Base-by-base conservation (phyloP, 2,113 vertebrate species). In the Trichomycterus rosablanca region DNA sequence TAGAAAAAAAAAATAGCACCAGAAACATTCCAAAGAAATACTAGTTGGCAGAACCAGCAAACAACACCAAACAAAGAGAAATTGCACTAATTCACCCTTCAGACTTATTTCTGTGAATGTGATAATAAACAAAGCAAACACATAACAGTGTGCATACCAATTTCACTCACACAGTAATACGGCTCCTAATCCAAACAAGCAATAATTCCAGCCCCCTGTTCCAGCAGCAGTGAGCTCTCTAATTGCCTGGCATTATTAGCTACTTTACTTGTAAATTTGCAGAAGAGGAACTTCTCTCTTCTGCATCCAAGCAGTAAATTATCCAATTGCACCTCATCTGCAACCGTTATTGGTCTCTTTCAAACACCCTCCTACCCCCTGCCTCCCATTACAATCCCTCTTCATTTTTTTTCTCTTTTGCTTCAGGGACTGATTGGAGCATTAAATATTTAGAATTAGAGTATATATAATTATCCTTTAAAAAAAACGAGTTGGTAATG, bases 261-360 rank as follows among this genome's bases (percentile, higher is more conserved):
- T 80, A 81, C 84, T 87, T 85, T 86, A 82, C 79, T 83, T 86
- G 81, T 86, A 86, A 86, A 87, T 89, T 83, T 81, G 75, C 80
- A 83, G 83, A 80, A 80, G 78, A 83, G 76, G 75, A 81, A 79
- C 80, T 81, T 84, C 76, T 70, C 79, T 85, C 81, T 82, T 80
- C 82, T 82, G 79, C 82, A 87, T 81, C 83, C 82, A 87, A 84
- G 81, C 85, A 84, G 82, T 81, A 88, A 88, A 89, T 87, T 71
- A 88, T 82, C 82, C 79, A 81, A 85, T 86, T 78, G 86, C 81
- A 77, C 80, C 76, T 83, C 79, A 85, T 87, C 83, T 84, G 77
- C 67, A 70, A 81, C 72, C 72, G 82, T 81, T 63, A 65, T 58
- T 32, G 72, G 62, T 68, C 77, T 71, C 16, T 40, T 39, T 46